These are phyloP conservation scores for Heliangelus exortis DNA, from an alignment of 2,797 vertebrate species.

Conservation along the genomic window DNA sequence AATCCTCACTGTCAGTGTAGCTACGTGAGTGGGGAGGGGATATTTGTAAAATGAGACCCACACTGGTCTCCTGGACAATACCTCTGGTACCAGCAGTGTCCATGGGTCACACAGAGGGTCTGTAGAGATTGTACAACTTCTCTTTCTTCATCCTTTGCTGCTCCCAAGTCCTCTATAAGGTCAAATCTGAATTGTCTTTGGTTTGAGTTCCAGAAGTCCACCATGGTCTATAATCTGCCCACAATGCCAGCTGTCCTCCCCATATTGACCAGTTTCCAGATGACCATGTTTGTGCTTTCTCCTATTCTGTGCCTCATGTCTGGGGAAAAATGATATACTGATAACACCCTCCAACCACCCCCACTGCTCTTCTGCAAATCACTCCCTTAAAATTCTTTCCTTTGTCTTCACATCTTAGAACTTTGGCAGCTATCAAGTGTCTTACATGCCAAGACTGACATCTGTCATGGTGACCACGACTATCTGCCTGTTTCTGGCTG, in stretches of 20 bases:
- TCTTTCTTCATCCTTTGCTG: neutral
- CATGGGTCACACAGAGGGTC: neutral
- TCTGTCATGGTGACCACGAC: neutral
- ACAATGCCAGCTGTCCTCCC: neutral
- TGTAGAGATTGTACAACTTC: neutral
- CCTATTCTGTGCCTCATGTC: neutral
- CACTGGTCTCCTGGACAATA: neutral
- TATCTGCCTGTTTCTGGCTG: neutral
- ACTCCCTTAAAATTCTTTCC: neutral
- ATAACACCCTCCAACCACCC: neutral
- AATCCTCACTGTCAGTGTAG: neutral
- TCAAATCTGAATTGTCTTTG: neutral
- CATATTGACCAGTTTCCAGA: neutral
- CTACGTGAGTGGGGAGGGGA: neutral
- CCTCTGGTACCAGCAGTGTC: neutral
- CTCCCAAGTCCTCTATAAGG: neutral
- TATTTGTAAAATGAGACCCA: neutral
- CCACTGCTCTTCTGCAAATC: neutral
- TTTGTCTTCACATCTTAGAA: neutral
- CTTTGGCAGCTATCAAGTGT: fast-evolving
- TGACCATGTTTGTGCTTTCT: neutral
- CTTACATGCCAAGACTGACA: neutral
- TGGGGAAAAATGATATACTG: neutral
- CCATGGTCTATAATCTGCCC: neutral
- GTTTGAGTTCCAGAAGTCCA: neutral